Conservation (phyloP, 2,113 vertebrate genomes). For the Gasterosteus nipponicus region DNA sequence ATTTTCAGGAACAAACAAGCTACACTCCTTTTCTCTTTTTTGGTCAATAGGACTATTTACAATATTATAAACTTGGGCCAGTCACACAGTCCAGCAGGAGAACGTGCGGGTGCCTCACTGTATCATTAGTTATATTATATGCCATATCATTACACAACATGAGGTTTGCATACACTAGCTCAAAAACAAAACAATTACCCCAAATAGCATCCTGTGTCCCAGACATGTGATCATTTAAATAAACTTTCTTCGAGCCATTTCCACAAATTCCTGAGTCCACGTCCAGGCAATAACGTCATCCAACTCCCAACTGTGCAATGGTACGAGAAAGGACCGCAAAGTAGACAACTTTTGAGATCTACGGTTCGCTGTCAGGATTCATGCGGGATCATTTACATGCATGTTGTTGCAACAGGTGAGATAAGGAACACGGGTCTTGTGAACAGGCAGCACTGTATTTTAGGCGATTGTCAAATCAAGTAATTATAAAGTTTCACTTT, state of each 20-base stretch:
- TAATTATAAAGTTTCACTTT: background rate
- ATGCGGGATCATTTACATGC: conserved; percentile 12
- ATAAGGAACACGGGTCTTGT: background rate
- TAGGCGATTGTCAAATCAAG: background rate
- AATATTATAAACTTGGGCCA: background rate
- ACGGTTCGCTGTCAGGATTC: background rate
- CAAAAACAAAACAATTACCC: conserved; percentile 52
- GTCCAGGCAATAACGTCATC: conserved; percentile 60
- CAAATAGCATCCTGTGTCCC: conserved; percentile 43
- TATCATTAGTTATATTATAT: conserved; percentile 17
- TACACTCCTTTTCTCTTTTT: background rate
- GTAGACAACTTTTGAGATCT: conserved; percentile 20
- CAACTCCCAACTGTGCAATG: conserved; percentile 27
- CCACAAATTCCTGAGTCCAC: conserved; percentile 46
- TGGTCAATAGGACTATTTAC: background rate
- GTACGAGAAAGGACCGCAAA: conserved; percentile 22
- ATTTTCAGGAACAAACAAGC: background rate
- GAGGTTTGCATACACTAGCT: conserved; percentile 30
- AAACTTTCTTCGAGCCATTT: conserved; percentile 33
- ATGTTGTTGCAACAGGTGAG: background rate
- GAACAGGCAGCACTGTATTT: background rate
- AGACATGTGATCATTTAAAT: conserved; percentile 54
- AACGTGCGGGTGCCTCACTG: background rate
- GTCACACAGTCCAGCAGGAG: background rate
- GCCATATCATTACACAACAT: conserved; percentile 30